Base-by-base conservation (phyloP, 2,888 invertebrate genomes). In the Sinopyrophorus schimmeli region DNA sequence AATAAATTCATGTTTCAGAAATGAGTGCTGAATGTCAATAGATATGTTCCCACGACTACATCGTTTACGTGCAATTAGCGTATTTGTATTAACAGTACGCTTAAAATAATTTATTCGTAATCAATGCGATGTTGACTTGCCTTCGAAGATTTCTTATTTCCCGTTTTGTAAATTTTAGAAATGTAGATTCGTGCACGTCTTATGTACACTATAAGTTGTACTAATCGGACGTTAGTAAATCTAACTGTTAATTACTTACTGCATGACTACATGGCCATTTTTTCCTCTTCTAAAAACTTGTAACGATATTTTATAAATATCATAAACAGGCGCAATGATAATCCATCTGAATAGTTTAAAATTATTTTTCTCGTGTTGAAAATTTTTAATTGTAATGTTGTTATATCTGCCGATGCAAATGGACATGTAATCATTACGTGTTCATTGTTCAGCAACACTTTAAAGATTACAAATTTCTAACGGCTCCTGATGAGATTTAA, bases 11-110 rank as follows among this genome's bases (percentile, higher is more conserved):
- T 37, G 51, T 41, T 47, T 47, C 23, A 52, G 32, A 51, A 30
- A 50, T 52, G 42, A 49, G 49, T 39, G 21, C 49, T 44, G 58
- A 59, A 59, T 59, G 47, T 55, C 56, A 58, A 59, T 55, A 49
- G 41, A 49, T 57, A 52, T 54, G 53, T 61, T 61, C 60, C 58
- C 60, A 61, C 60, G 60, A 17, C 17, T 14, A 21, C 18, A 21
- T 10, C 15, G 21, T 27, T 26, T 12, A 28, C 6, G 14, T 31
- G 42, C 15, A 48, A 48, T 48, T 40, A 48, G 30, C 14, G 32
- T 27, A 18, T 28, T 20, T 14, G 14, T 24, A 37, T 21, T 7
- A 14, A 3, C 4, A n/a, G n/a, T 21, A 6, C 7, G 12, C 9
- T 6, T 12, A n/a, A n/a, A 11, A 24, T 7, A n/a, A 12, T 11